Evolutionary conservation across 2,888 invertebrate species (phyloP), one percentile per base, ranked within the genome.

Genomic region (Eupithecia pulchellata): DNA sequence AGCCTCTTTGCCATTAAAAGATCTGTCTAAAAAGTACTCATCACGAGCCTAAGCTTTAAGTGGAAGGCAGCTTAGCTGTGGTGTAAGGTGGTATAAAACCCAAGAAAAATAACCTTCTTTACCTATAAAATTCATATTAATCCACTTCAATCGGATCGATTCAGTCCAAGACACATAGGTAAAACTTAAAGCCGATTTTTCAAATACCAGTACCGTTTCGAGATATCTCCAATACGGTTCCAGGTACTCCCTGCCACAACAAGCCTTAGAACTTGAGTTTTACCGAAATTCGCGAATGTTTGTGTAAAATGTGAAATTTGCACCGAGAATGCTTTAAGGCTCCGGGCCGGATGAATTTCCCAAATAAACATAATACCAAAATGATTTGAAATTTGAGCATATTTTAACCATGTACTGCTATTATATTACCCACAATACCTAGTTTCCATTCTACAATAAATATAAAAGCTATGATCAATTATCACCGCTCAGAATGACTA

Each of bases 171-270:
- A 20, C 30, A 20, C 25, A 55, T 61, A 27, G n/a, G n/a, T 5
- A 65, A 34, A 64, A 34, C 34, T 13, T 61, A 1, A 61, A 47
- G 1, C 6, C 20, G 3, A 42, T 25, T 62, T 25, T 39, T 61
- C 64, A 29, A 66, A 68, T 58, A n/a, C n/a, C n/a, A n/a, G 66
- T 73, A 66, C 74, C 70, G 69, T 17, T 39, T 2, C 20, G 74
- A 68, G 69, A 74, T 82, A 81, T 82, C 75, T 82, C 84, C 67
- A 47, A 17, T 67, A 34, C 42, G 60, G 70, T 63, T 52, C 78
- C 72, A 73, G 81, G 77, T 75, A 82, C 84, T 61, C 73, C 75
- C 77, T 76, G 80, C 78, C 69, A 82, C 82, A 68, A 75, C 66
- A 71, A 75, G 58, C 69, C 68, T 68, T 63, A 66, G 47, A 75